A percentile compares a stretch with the other conserved stretches of the same genome.
These are phyloP conservation scores for Labeo rohita DNA, from an alignment of 2,113 vertebrate species.

Conservation along the genomic window DNA sequence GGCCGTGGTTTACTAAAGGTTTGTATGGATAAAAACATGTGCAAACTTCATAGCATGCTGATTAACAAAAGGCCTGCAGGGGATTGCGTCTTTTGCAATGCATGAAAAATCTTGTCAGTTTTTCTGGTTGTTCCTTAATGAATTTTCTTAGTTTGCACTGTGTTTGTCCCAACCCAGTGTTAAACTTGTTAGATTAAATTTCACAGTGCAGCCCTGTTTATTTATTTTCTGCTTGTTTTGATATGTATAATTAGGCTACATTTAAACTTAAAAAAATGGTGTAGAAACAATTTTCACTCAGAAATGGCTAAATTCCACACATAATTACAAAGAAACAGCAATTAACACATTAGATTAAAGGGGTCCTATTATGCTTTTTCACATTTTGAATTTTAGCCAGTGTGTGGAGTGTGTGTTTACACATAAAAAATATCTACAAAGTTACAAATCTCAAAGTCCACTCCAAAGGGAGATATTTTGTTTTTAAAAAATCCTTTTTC, in stretches of 20 bases:
- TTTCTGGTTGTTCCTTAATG: background rate
- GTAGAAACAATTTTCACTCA: background rate
- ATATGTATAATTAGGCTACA: background rate
- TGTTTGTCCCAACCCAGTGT: background rate
- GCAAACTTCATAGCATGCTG: background rate
- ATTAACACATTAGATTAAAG: background rate
- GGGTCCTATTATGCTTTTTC: too few species aligned
- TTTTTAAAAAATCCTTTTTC: too few species aligned
- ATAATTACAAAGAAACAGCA: background rate
- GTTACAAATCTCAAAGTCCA: too few species aligned
- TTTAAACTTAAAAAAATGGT: background rate
- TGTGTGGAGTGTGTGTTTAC: too few species aligned
- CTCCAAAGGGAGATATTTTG: too few species aligned
- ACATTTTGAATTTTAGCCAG: too few species aligned
- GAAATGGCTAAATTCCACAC: background rate
- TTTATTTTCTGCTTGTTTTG: background rate
- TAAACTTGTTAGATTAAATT: background rate
- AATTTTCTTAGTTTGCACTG: background rate
- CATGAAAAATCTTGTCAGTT: background rate
- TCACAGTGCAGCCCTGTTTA: background rate
- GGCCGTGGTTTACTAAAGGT: constrained; percentile 14
- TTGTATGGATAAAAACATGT: constrained; percentile 8
- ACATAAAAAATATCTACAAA: too few species aligned
- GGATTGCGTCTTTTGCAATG: background rate
- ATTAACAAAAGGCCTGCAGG: background rate